Evolutionary conservation across 2,113 vertebrate species (phyloP).

Genomic region (Pleuronectes platessa): DNA sequence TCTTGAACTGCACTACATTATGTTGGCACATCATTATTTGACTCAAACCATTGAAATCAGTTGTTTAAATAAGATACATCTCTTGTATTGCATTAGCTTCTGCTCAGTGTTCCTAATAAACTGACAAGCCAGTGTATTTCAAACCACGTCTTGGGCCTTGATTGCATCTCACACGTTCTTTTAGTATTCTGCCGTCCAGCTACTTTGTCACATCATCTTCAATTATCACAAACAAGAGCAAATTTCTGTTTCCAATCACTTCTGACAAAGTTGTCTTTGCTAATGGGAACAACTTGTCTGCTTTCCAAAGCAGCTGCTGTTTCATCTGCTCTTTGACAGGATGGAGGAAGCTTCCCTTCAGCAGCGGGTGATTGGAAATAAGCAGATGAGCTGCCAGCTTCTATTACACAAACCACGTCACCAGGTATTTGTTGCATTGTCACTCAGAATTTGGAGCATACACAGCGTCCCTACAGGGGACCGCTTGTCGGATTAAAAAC

Average conservation of each 20-base stretch:
- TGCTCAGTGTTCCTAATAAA: not conserved
- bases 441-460: conserved; percentile 47
- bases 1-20: too few relatives aligned
- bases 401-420: conserved; percentile 40
- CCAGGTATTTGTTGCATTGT: conserved; percentile 48
- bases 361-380: conserved; percentile 22
- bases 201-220: conserved; percentile 14
- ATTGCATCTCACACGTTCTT: too few relatives aligned
- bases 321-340: conserved; percentile 34
- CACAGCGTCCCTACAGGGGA: conserved; percentile 33
- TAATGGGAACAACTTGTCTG: conserved; percentile 15
- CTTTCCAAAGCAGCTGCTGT: conserved; percentile 22
- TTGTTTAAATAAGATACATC: too few relatives aligned
- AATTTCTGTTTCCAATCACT: not conserved
- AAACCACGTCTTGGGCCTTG: too few relatives aligned
- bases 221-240: conserved; percentile 1
- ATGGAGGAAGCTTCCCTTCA: conserved; percentile 27
- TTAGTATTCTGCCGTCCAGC: not conserved
- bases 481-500: conserved; percentile 58
- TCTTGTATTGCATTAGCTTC: not conserved
- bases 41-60: too few relatives aligned
- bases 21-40: too few relatives aligned
- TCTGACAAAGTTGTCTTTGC: conserved; percentile 42
- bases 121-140: not conserved
- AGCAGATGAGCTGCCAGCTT: conserved; percentile 58